Evolutionary conservation across 2,113 vertebrate genomes (phyloP).

Genomic region (Grus americana): DNA sequence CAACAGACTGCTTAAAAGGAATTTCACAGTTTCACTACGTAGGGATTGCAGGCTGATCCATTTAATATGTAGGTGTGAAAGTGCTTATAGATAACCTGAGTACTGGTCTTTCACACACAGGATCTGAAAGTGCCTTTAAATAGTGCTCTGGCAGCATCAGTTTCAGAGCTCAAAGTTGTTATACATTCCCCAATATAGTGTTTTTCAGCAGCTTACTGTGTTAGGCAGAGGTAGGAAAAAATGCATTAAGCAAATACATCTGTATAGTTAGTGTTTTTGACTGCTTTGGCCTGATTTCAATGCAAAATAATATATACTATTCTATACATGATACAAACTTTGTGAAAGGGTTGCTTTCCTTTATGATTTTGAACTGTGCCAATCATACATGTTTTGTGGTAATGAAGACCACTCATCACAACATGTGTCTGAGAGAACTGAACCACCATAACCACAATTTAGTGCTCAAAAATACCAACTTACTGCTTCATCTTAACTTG

Average conservation of each 20-base stretch:
- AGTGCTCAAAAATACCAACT: neutral
- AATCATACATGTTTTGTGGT: neutral
- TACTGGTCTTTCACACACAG: rapidly evolving
- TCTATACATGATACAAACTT: rapidly evolving
- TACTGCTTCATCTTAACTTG: neutral
- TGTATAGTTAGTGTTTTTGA: neutral
- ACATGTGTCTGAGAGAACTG: neutral
- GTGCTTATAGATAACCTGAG: neutral
- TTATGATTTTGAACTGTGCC: neutral
- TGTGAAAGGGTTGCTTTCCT: neutral
- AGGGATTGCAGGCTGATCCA: neutral
- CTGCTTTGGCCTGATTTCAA: neutral
- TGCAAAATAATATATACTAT: neutral
- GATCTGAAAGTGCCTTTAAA: neutral
- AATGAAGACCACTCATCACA: neutral
- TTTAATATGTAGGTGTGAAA: neutral
- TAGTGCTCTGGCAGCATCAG: neutral
- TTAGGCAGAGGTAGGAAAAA: neutral
- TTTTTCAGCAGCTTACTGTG: neutral
- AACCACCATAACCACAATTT: neutral
- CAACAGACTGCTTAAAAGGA: neutral
- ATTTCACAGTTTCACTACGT: neutral
- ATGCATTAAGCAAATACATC: neutral
- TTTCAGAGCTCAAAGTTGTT: neutral
- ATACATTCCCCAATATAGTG: neutral